Evolutionary conservation across 2,888 invertebrate genomes (phyloP), one percentile per base, ranked within the genome.

Genomic region (Conistra vaccinii): DNA sequence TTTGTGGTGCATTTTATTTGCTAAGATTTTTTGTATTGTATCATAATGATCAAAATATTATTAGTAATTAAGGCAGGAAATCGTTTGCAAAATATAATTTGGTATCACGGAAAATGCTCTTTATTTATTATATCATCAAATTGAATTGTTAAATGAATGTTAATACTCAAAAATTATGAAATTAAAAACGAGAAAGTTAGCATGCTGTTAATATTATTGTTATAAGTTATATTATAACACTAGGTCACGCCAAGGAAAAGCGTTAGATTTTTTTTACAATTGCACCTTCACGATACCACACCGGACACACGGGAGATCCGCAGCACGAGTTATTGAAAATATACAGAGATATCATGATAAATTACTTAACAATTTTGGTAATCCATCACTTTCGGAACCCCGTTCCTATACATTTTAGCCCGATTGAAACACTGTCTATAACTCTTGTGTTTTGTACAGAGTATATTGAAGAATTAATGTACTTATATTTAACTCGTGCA

Each of bases 401-500:
- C 3, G 1, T 17, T 35, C 10, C 17, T 48, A n/a, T 26, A 51
- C 42, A 45, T 17, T 42, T 39, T 17, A n/a, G 3, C 1, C 9
- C 23, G 20, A 23, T 5, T 17, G 12, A 39, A 61, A 39, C 5
- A 4, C 26, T 10, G 20, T 20, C 10, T 76, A 20, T n/a, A 20
- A 17, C 17, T 76, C 32, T 32, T 51, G 14, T 32, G 14, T 32
- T 51, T 10, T 32, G 14, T 42, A n/a, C 14, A 0, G 53, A 32
- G 53, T 32, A 39, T 48, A 35, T n/a, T 12, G 29, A 12, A 42
- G 17, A 32, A 58, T 7, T 10, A 63, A 29, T 32, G 12, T 35
- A 10, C 10, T 39, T 39, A 26, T 53, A 65, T 29, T 53, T 67
- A 84, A 86, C 91, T 92, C 94, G 92, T 94, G 93, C 92, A 88